phyloP scores from a whole-genome alignment of 1,140 invertebrate species.

The Tetranychus urticae region DNA sequence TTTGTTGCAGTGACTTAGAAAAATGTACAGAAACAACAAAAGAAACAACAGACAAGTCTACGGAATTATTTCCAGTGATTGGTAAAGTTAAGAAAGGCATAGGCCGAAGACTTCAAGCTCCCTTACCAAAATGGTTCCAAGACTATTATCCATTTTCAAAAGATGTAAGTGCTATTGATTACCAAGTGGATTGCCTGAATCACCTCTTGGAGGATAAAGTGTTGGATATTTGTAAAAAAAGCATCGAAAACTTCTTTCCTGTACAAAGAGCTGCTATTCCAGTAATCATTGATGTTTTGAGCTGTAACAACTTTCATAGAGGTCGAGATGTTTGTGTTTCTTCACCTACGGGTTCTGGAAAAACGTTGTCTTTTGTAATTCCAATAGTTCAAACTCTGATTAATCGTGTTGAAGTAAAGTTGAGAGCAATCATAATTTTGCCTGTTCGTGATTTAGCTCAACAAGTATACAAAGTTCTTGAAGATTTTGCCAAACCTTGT shows the following conservation, averaged over 20 bases:
- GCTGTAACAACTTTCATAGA: conserved; percentile 30
- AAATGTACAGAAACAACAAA: neutral
- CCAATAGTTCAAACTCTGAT: conserved; percentile 53
- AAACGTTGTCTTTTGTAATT: conserved; percentile 79
- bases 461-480: conserved; percentile 41
- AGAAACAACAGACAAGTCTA: neutral
- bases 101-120: neutral
- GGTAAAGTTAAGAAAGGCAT: neutral
- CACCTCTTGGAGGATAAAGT: conserved; percentile 33
- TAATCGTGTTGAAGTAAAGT: conserved; percentile 25
- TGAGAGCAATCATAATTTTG: conserved; percentile 62
- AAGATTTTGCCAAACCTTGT: conserved; percentile 47
- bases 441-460: conserved; percentile 72
- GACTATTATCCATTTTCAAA: neutral
- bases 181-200: neutral
- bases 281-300: conserved; percentile 38
- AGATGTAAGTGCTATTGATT: neutral
- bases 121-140: neutral
- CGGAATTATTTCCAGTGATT: neutral
- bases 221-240: conserved; percentile 35
- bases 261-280: conserved; percentile 67
- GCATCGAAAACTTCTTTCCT: conserved; percentile 52
- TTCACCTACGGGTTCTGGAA: conserved; percentile 90
- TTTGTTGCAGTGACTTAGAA: too few species aligned
- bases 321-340: conserved; percentile 82